Evolutionary conservation across 2,797 vertebrate species (phyloP).

Genomic region (Linurgus olivaceus): DNA sequence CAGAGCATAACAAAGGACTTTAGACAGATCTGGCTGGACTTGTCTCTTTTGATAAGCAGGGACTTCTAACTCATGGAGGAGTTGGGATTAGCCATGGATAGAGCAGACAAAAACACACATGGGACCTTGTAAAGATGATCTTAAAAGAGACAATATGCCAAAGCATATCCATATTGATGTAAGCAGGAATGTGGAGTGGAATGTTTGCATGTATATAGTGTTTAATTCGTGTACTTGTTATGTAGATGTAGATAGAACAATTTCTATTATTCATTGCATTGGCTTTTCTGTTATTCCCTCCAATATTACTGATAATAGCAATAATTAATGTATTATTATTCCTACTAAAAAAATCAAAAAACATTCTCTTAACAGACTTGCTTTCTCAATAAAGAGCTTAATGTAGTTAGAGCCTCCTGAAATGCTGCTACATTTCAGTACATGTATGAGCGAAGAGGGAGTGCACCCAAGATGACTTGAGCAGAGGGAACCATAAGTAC

Average conservation of each 20-base stretch:
- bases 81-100: background rate
- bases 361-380: background rate
- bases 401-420: background rate
- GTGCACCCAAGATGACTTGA: background rate
- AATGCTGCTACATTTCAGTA: background rate
- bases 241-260: background rate
- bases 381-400: background rate
- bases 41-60: background rate
- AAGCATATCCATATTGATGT: background rate
- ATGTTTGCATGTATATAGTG: background rate
- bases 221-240: background rate
- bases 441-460: background rate
- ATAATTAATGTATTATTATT: background rate
- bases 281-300: background rate
- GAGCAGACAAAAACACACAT: background rate
- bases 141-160: background rate
- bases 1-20: background rate
- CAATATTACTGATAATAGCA: background rate
- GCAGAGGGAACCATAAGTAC: background rate
- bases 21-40: background rate
- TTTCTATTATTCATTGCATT: background rate
- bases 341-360: background rate
- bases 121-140: background rate
- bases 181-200: background rate
- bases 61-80: background rate